Percentiles rank a stretch among this genome's conserved stretches.
Conservation (phyloP, 2,797 vertebrate genomes). For the Girardinus metallicus region DNA sequence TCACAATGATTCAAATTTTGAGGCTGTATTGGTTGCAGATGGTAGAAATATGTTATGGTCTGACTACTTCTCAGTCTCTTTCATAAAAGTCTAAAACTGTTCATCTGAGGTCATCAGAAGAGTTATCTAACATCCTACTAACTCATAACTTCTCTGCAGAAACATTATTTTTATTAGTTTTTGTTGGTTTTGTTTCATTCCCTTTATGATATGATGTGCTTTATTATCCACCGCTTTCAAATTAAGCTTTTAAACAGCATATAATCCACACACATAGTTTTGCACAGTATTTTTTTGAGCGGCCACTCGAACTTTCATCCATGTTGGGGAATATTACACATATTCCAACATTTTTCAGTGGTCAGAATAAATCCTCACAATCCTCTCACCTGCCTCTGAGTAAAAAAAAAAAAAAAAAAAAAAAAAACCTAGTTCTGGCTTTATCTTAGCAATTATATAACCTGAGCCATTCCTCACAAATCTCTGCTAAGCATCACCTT, state of each 20-base stretch:
- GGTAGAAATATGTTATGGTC: neutral
- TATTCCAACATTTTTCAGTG: neutral
- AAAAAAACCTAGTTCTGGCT: neutral
- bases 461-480: neutral
- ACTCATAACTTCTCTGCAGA: neutral
- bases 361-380: neutral
- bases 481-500: neutral
- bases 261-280: neutral
- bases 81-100: neutral
- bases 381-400: neutral
- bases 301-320: neutral
- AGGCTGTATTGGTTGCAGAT: neutral
- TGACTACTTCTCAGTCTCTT: neutral
- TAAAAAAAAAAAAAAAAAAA: neutral
- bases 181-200: neutral
- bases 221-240: neutral
- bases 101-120: neutral
- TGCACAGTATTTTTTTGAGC: neutral
- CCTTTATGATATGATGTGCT: neutral
- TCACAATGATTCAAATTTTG: neutral
- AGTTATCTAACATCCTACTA: neutral
- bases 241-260: neutral
- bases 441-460: neutral
- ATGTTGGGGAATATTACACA: neutral
- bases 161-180: neutral